Evolutionary conservation across 2,113 vertebrate genomes (phyloP), one percentile per base, ranked within the genome.

Genomic region (Mugil cephalus): DNA sequence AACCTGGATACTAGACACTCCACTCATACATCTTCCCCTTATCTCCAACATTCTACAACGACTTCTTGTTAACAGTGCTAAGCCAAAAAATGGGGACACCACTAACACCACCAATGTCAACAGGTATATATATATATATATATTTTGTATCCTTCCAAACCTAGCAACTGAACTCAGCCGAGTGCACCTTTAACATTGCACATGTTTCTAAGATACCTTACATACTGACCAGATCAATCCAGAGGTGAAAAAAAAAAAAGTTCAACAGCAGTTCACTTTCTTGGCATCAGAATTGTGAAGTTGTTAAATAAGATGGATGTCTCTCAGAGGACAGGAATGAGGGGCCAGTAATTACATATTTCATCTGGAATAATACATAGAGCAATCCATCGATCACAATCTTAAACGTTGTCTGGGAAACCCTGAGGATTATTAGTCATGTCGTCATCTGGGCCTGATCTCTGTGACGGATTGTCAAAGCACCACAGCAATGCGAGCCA

Each of bases 321-420:
- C 39, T 73, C 69, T 76, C 72, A 35, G 58, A 48, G 67, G 83
- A 67, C 34, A n/a, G 8, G 5, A 34, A 36, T 24, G 10, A n/a
- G 15, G 48, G 47, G 17, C n/a, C 10, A 45, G 8, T 10, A 6
- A 59, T 80, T 34, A 81, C 56, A 67, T 45, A 65, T 62, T 77
- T 66, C 39, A 59, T 69, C 18, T 53, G 60, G 21, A 42, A 43
- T 48, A 14, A 36, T 24, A 66, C 12, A 60, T 67, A 39, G 13
- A 80, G 21, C 59, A 64, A 80, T 88, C 53, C 67, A 78, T 85
- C 81, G 77, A 42, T 74, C 24, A 24, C 38, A 69, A 36, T 60
- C 6, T 56, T 35, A 62, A 51, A 52, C 45, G 43, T 54, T 71
- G 10, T 63, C 52, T 47, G 67, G 8, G 76, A 74, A 62, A 45